Conservation (phyloP, 2,888 invertebrate genomes). For the Drosophila lacicola region DNA sequence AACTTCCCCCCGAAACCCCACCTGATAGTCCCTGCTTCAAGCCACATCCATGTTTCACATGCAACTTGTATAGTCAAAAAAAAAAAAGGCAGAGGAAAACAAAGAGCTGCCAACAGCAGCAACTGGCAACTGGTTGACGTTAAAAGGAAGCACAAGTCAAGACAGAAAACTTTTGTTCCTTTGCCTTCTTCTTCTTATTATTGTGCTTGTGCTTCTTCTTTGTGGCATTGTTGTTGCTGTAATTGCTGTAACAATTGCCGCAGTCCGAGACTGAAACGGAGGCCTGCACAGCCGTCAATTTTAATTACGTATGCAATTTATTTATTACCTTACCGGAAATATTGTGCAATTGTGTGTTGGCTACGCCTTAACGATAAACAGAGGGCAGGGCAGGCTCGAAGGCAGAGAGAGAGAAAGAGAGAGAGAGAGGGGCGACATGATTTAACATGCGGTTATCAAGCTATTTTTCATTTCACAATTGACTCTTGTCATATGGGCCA, state of each 20-base stretch:
- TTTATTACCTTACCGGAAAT: constrained; percentile 80
- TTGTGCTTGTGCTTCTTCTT: constrained; percentile 6
- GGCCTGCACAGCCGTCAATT: constrained; percentile 77
- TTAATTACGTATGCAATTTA: constrained; percentile 82
- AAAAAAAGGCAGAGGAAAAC: constrained; percentile 13
- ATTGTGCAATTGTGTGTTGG: constrained; percentile 75
- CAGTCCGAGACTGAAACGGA: constrained; percentile 26
- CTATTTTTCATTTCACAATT: constrained; percentile 77
- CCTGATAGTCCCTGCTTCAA: constrained; percentile 4
- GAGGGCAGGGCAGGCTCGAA: not conserved
- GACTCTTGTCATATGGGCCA: constrained; percentile 55
- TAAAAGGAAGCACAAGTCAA: constrained; percentile 78
- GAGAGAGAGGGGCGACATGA: constrained; percentile 20
- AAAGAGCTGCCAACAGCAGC: constrained; percentile 52
- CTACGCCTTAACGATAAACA: constrained; percentile 35
- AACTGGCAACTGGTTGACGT: constrained; percentile 74
- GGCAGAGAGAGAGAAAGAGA: not conserved
- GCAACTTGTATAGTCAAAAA: constrained; percentile 56
- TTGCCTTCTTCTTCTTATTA: constrained; percentile 4
- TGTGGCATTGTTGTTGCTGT: constrained; percentile 51
- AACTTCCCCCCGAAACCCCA: not conserved
- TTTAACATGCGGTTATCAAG: constrained; percentile 74
- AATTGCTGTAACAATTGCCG: constrained; percentile 68
- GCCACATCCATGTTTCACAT: constrained; percentile 71
- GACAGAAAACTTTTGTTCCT: constrained; percentile 70